A percentile compares a stretch with the other conserved stretches of the same genome.
These are phyloP conservation scores for Equus przewalskii DNA, from an alignment of 2,113 vertebrate genomes.

Conservation along the genomic window DNA sequence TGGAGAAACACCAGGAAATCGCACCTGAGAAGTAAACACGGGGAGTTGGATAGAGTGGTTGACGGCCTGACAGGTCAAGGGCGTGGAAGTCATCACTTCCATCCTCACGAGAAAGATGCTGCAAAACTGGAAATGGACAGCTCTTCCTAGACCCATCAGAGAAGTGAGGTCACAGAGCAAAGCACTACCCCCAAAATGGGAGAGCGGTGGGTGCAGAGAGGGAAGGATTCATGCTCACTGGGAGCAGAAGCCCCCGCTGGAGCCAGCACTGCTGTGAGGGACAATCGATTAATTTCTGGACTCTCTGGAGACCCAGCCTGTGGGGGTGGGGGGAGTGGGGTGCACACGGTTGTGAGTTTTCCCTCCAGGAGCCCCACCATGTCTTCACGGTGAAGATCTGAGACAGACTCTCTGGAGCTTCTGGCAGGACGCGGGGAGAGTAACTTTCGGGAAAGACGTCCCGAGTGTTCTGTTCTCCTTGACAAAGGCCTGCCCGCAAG, in stretches of 20 bases:
- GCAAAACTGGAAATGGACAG: too few relatives aligned
- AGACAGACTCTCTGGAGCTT: background rate
- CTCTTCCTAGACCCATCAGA: background rate
- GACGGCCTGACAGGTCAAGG: background rate
- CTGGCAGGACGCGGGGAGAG: background rate
- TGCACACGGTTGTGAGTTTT: background rate
- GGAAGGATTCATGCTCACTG: background rate
- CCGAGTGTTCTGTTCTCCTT: background rate
- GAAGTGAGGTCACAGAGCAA: background rate
- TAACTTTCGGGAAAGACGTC: background rate
- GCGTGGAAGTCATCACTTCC: background rate
- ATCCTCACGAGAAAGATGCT: background rate
- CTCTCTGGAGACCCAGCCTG: background rate
- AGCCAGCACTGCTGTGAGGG: background rate
- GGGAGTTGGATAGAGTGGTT: background rate
- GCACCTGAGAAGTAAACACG: background rate
- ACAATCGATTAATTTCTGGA: background rate
- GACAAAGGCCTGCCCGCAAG: background rate
- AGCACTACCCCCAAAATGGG: background rate
- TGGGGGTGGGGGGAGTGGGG: background rate
- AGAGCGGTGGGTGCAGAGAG: background rate
- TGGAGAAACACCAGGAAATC: background rate
- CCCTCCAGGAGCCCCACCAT: background rate
- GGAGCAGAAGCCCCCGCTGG: background rate
- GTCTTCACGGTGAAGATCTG: background rate